Percentiles rank a stretch among this genome's conserved stretches.
Evolutionary conservation across 2,888 invertebrate genomes (phyloP).

Genomic region (Orthosia gothica): DNA sequence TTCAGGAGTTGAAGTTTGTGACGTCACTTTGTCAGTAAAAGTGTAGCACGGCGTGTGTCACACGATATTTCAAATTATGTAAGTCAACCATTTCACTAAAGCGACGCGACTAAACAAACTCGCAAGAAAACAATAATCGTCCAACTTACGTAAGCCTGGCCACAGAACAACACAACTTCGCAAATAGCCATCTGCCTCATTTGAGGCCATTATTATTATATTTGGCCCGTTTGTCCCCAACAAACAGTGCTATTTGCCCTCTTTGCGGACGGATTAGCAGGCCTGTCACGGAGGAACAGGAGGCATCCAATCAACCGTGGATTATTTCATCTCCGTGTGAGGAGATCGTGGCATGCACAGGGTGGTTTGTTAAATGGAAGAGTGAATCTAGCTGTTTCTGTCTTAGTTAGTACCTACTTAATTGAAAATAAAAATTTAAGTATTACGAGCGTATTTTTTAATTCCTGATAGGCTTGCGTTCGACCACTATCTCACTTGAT

Average conservation of each 20-base stretch:
- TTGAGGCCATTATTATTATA: constrained; percentile 53
- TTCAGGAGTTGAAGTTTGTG: too few species aligned
- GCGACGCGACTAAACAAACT: background rate
- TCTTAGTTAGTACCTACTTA: too few species aligned
- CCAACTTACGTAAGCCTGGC: constrained; percentile 23
- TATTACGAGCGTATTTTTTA: too few species aligned
- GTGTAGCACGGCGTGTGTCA: too few species aligned
- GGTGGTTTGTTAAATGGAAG: background rate
- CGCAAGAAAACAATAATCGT: constrained; percentile 17
- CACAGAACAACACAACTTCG: constrained; percentile 27
- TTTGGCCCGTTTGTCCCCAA: constrained; percentile 53
- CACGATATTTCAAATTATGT: too few species aligned
- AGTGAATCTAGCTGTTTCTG: too few species aligned
- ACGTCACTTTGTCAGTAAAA: too few species aligned
- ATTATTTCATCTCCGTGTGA: constrained; percentile 61
- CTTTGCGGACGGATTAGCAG: constrained; percentile 46
- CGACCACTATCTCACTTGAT: too few species aligned
- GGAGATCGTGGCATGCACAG: constrained; percentile 8
- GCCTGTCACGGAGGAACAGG: constrained; percentile 53
- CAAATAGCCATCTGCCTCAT: constrained; percentile 40
- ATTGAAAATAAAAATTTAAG: too few species aligned
- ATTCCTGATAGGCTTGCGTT: too few species aligned
- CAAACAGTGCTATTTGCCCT: constrained; percentile 57
- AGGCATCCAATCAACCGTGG: constrained; percentile 60
- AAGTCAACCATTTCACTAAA: background rate